Base-by-base conservation (phyloP, 2,797 vertebrate species). In the Thalassophryne amazonica region DNA sequence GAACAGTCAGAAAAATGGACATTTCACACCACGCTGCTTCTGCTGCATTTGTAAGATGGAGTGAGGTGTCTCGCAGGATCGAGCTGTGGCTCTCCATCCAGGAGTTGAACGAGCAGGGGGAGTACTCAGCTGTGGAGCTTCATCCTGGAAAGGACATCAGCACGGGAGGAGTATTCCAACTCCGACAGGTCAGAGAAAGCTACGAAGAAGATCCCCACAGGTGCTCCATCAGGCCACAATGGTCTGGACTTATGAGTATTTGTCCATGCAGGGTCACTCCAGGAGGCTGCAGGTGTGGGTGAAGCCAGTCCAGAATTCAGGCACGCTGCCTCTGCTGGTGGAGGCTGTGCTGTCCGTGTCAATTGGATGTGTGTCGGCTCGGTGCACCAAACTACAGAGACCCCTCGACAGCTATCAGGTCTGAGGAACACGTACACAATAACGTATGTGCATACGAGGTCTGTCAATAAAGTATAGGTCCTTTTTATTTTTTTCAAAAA, bases 371-470 rank as follows among this genome's bases (percentile, higher is more conserved):
- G 93, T 99, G 49, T 94, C 93, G 1, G 93, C 90, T 29, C 92
- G 97, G 46, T 98, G 93, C 76, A 93, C 92, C 58, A 97, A 93
- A 79, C 87, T 99, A n/a, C 97, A 98, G 56, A 92, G 95, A 72
- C 93, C 95, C 1, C 88, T 99, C 41, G 97, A 99, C 89, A 99
- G 95, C 83, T 99, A 99, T 84, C 97, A 99, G 95, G 97, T 99
- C 77, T 83, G 84, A 71, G 7, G 35, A 25, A 43, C 28, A 25
- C 28, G 32, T 9, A 32, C 3, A 14, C 28, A 15, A n/a, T n/a
- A n/a, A n/a, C 21, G 30, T 15, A 4, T 15, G 13, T 32, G 4
- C 28, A 21, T 16, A 18, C n/a, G n/a, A n/a, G n/a, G n/a, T n/a
- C n/a, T n/a, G n/a, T n/a, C n/a, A n/a, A n/a, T n/a, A n/a, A n/a